Percentiles rank a stretch among this genome's conserved stretches.
Conservation (phyloP, 53 echinoderm and acorn worm genomes). For the Antedon mediterranea region DNA sequence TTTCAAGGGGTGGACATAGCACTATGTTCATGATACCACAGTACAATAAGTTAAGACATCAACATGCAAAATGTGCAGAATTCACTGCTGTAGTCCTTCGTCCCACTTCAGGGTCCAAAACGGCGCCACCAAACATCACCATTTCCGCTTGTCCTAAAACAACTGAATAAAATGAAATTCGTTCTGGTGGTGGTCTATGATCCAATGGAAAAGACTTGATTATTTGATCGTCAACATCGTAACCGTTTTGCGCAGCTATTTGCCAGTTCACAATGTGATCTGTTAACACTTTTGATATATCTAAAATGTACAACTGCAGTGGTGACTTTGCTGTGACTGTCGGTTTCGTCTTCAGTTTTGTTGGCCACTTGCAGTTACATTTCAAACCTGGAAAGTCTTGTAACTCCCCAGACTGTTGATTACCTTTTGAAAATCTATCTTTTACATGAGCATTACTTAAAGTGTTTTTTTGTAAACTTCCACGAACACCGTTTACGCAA, state of each 20-base stretch:
- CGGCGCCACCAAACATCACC: slow-evolving; percentile 35
- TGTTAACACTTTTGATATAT: not conserved
- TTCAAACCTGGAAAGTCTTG: not conserved
- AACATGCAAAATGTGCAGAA: not conserved
- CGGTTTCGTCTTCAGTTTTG: not conserved
- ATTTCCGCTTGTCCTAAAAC: slow-evolving; percentile 37
- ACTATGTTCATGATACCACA: too few relatives aligned
- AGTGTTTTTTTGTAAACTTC: not conserved
- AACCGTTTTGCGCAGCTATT: not conserved
- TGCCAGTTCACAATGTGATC: not conserved
- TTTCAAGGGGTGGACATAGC: too few relatives aligned
- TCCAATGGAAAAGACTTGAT: not conserved
- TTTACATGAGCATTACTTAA: too few relatives aligned
- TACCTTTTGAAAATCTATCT: too few relatives aligned
- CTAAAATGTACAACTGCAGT: not conserved
- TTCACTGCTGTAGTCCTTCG: not conserved
- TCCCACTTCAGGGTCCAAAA: not conserved
- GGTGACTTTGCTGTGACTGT: not conserved
- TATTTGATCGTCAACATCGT: not conserved
- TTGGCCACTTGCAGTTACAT: not conserved
- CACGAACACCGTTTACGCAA: not conserved
- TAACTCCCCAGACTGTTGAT: not conserved
- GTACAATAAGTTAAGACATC: too few relatives aligned
- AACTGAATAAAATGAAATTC: slow-evolving; percentile 13
- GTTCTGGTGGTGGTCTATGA: slow-evolving; percentile 25